Percentiles rank a stretch among this genome's conserved stretches.
phyloP scores from a whole-genome alignment of 2,797 vertebrate species.

The Cuculus canorus region DNA sequence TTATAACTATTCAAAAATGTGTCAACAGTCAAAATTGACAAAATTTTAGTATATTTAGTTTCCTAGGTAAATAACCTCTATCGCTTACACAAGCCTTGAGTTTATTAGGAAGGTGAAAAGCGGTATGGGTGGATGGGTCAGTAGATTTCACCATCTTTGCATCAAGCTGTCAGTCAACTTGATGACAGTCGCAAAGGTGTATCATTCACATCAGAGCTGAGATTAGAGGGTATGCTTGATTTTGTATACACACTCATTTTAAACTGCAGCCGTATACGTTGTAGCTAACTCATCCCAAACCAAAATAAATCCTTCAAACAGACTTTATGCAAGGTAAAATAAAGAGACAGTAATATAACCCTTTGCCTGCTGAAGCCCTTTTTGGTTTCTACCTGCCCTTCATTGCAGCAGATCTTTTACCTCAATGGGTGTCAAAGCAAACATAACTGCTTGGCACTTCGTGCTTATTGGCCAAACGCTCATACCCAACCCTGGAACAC shows the following conservation, averaged over 20 bases:
- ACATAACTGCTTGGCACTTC: neutral
- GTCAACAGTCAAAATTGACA: neutral
- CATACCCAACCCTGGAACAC: neutral
- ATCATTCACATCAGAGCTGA: neutral
- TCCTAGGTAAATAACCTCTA: neutral
- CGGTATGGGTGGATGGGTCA: neutral
- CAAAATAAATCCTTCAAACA: neutral
- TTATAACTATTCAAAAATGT: neutral
- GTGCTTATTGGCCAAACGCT: neutral
- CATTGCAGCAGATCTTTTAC: neutral
- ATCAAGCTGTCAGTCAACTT: neutral
- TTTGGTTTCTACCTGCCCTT: neutral
- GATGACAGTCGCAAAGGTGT: neutral
- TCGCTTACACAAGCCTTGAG: neutral
- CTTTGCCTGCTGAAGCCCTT: neutral
- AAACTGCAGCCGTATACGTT: neutral
- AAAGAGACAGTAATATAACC: neutral
- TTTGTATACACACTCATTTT: neutral
- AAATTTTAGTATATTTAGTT: neutral
- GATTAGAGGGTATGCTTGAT: neutral
- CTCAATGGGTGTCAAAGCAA: neutral
- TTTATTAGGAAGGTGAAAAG: neutral
- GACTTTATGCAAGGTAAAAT: neutral
- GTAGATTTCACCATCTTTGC: neutral
- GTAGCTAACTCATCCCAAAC: neutral